Evolutionary conservation across 2,888 invertebrate genomes (phyloP).

Genomic region (Pherbina coryleti): DNA sequence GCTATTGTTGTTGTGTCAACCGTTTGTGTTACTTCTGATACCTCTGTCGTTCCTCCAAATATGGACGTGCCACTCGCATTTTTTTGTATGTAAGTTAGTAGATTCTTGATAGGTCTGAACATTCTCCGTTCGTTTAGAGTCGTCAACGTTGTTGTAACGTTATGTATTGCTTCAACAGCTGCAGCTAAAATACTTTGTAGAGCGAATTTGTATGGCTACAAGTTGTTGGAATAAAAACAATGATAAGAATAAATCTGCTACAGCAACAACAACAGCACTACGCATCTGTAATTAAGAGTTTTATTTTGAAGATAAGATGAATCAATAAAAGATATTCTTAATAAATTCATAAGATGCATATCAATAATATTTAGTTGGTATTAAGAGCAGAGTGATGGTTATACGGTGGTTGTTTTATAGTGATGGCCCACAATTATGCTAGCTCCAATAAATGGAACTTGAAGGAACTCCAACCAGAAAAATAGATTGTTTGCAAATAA

Average conservation of each 20-base stretch:
- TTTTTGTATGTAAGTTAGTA: conserved; percentile 68
- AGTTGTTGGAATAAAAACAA: neutral
- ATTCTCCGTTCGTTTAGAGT: conserved; percentile 50
- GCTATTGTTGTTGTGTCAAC: conserved; percentile 24
- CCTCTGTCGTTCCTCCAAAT: conserved; percentile 59
- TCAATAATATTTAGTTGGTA: too few species aligned
- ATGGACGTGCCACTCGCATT: conserved; percentile 65
- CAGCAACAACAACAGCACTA: neutral
- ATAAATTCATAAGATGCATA: neutral
- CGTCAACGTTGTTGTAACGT: neutral
- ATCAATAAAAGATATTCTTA: neutral
- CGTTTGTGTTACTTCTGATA: conserved; percentile 22
- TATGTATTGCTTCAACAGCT: neutral
- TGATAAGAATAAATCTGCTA: conserved; percentile 5
- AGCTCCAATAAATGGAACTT: too few species aligned
- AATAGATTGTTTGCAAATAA: too few species aligned
- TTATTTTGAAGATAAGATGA: neutral
- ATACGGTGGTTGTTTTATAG: too few species aligned
- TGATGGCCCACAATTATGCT: too few species aligned
- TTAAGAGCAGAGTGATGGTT: too few species aligned
- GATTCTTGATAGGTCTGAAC: conserved; percentile 68
- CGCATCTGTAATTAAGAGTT: too few species aligned
- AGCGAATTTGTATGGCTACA: conserved; percentile 8
- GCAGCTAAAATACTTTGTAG: neutral
- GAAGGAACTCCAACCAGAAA: too few species aligned